Evolutionary conservation across 2,888 invertebrate species (phyloP).

Genomic region (Oxyscelio sp.): DNA sequence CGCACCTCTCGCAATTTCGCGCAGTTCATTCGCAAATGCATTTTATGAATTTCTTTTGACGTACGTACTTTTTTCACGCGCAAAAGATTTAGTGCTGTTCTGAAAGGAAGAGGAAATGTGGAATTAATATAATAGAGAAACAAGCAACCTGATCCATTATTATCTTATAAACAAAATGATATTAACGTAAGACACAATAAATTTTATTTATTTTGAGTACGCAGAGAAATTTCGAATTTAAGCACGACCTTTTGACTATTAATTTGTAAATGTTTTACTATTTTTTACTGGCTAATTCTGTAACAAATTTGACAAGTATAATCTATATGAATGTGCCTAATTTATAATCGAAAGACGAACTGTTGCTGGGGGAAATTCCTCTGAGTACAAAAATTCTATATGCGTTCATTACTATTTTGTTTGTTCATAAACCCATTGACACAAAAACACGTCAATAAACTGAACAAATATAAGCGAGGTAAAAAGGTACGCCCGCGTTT

Average conservation of each 20-base stretch:
- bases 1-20: too few relatives aligned
- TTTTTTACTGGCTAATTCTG: too few relatives aligned
- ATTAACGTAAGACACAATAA: background rate
- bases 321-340: background rate
- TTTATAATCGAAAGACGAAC: too few relatives aligned
- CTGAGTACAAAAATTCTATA: background rate
- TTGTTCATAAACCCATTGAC: constrained; percentile 7
- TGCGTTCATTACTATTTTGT: background rate
- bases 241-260: background rate
- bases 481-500: constrained; percentile 64
- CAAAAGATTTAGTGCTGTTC: too few relatives aligned
- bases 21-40: too few relatives aligned
- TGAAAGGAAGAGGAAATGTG: constrained; percentile 57
- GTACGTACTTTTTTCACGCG: too few relatives aligned
- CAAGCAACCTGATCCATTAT: background rate
- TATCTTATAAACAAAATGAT: constrained; percentile 17
- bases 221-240: background rate
- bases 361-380: background rate
- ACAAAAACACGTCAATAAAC: constrained; percentile 38
- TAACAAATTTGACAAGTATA: too few relatives aligned
- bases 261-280: too few relatives aligned
- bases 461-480: constrained; percentile 44
- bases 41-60: too few relatives aligned
- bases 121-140: constrained; percentile 35
- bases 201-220: background rate